Percentiles rank a stretch among this genome's conserved stretches.
Conservation (phyloP, 2,113 vertebrate species). For the Prolemur simus region DNA sequence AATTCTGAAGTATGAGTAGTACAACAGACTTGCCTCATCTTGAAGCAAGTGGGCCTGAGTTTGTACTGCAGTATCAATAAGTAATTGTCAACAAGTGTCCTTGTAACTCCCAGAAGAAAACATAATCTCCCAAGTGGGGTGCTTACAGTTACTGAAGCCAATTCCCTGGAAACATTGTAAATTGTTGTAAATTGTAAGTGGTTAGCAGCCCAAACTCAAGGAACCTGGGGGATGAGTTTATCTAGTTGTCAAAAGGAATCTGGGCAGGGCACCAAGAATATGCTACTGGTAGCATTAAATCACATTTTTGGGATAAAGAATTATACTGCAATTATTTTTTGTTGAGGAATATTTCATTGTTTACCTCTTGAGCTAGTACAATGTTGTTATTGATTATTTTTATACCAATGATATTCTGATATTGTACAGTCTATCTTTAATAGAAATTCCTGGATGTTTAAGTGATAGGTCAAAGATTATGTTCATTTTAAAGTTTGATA, state of each 20-base stretch:
- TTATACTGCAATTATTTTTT: not conserved
- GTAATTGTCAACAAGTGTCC: not conserved
- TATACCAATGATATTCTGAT: not conserved
- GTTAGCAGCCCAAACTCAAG: not conserved
- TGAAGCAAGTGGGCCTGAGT: not conserved
- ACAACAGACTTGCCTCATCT: too few species aligned
- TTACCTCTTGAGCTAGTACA: not conserved
- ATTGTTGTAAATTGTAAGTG: not conserved
- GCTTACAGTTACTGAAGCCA: conserved; percentile 1
- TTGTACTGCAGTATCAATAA: not conserved
- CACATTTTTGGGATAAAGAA: not conserved
- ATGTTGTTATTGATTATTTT: not conserved
- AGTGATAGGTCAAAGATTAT: not conserved
- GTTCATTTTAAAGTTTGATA: not conserved
- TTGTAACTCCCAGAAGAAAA: conserved; percentile 2
- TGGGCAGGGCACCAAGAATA: not conserved
- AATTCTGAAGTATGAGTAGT: not conserved
- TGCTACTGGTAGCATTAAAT: not conserved
- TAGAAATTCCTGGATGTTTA: not conserved
- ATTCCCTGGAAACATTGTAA: not conserved
- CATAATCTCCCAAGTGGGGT: conserved; percentile 7
- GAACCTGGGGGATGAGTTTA: not conserved
- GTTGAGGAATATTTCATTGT: not conserved
- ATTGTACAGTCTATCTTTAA: not conserved
- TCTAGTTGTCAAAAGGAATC: not conserved